A percentile compares a stretch with the other conserved stretches of the same genome.
Conservation (phyloP, 2,888 invertebrate species). For the Aspidiotus rigidus region DNA sequence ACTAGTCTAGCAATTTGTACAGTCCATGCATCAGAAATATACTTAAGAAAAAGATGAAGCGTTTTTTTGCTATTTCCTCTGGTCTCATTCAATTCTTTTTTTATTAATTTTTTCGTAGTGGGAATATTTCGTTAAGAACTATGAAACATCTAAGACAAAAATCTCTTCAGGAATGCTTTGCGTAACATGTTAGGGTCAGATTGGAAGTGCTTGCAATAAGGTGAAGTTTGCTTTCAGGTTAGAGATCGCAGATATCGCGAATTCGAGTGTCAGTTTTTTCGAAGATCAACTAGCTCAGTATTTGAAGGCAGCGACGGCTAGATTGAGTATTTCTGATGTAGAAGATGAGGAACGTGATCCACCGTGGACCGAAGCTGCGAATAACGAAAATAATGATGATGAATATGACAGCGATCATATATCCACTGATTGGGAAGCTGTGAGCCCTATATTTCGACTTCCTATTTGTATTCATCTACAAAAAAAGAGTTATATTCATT, state of each 20-base stretch:
- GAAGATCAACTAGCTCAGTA: constrained; percentile 21
- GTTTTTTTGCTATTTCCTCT: no score
- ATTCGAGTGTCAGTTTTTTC: constrained; percentile 16
- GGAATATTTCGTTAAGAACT: no score
- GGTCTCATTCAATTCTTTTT: no score
- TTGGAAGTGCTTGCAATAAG: background rate
- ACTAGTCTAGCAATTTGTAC: no score
- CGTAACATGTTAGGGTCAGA: no score
- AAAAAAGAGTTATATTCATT: background rate
- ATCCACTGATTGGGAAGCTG: constrained; percentile 63
- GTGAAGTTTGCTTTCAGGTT: background rate
- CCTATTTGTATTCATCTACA: no score
- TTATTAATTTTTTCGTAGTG: no score
- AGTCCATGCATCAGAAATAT: no score
- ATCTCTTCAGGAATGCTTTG: background rate
- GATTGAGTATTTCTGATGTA: constrained; percentile 19
- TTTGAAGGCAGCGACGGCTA: constrained; percentile 6
- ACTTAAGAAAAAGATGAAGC: no score
- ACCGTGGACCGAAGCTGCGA: background rate
- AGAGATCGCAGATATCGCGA: constrained; percentile 16
- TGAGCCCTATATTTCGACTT: constrained; percentile 43
- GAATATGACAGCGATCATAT: constrained; percentile 28
- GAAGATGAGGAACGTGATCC: constrained; percentile 14
- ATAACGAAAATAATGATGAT: constrained; percentile 10
- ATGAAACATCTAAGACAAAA: no score